phyloP scores from a whole-genome alignment of 2,888 invertebrate genomes.

The Drosophila helvetica region DNA sequence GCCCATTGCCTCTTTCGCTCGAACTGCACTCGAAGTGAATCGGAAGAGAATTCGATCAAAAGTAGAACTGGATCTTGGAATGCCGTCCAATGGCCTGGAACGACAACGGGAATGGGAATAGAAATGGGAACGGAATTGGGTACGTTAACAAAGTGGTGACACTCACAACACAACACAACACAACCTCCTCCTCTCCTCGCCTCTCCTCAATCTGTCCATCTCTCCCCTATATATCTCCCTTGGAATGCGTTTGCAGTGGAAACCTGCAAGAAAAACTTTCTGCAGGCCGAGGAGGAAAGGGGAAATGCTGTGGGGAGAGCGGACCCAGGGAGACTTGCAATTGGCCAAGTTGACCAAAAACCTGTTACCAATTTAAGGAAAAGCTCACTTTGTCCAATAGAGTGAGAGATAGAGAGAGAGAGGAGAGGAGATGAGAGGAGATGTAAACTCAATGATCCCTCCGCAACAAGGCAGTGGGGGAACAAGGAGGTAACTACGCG shows the following conservation, averaged over 20 bases:
- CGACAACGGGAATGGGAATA: conserved; percentile 22
- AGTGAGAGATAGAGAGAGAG: conserved; percentile 3
- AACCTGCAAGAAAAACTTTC: conserved; percentile 30
- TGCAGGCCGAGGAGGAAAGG: conserved; percentile 1
- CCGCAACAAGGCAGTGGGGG: conserved; percentile 10
- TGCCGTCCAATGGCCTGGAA: conserved; percentile 26
- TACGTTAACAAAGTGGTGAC: conserved; percentile 2
- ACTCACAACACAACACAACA: background rate
- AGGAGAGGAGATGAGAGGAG: background rate
- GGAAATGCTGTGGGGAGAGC: background rate
- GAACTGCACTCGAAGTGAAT: conserved; percentile 12
- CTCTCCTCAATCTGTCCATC: background rate
- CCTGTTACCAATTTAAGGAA: conserved; percentile 74
- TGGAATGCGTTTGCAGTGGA: conserved; percentile 2
- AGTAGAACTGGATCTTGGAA: conserved; percentile 16
- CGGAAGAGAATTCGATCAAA: background rate
- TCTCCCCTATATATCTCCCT: background rate
- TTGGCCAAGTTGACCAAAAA: conserved; percentile 67
- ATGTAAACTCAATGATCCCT: conserved; percentile 4
- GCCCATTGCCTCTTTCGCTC: conserved; percentile 16
- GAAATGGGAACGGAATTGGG: conserved; percentile 22
- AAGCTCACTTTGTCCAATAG: conserved; percentile 43
- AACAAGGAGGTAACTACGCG: conserved; percentile 11
- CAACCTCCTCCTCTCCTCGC: background rate
- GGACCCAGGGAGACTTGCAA: conserved; percentile 45